phyloP scores from a whole-genome alignment of 2,797 vertebrate genomes.

The Protonibea diacanthus region DNA sequence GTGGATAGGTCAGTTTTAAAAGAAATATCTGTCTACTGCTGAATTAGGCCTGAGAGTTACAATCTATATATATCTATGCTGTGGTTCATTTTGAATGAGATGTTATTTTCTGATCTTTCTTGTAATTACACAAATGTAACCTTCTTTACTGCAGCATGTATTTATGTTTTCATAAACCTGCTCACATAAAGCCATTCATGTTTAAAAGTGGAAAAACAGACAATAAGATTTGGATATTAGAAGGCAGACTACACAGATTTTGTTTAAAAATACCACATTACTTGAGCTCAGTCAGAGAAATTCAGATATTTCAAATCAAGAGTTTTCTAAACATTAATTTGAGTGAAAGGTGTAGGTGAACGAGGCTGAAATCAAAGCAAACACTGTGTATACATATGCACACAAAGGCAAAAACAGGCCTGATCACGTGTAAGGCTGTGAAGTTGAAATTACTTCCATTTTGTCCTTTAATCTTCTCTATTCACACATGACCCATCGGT shows the following conservation, averaged over 20 bases:
- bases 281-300: neutral
- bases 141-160: neutral
- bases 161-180: neutral
- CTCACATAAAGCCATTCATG: neutral
- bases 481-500: neutral
- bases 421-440: neutral
- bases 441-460: conserved; percentile 7
- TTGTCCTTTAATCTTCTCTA: conserved; percentile 8
- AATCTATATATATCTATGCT: neutral
- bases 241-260: neutral
- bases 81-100: neutral
- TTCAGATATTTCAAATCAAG: conserved; percentile 3
- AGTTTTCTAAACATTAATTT: neutral
- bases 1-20: conserved; percentile 91
- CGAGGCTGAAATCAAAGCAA: conserved; percentile 9
- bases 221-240: neutral
- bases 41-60: neutral
- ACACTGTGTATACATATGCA: neutral
- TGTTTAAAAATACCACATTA: neutral
- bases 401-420: conserved; percentile 1
- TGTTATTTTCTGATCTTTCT: neutral
- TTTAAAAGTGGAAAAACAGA: neutral
- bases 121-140: neutral
- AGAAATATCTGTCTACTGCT: neutral
- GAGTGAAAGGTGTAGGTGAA: conserved; percentile 12